Percentiles rank a stretch among this genome's conserved stretches.
phyloP scores from a whole-genome alignment of 1,140 invertebrate species.

The Ylistrum balloti region DNA sequence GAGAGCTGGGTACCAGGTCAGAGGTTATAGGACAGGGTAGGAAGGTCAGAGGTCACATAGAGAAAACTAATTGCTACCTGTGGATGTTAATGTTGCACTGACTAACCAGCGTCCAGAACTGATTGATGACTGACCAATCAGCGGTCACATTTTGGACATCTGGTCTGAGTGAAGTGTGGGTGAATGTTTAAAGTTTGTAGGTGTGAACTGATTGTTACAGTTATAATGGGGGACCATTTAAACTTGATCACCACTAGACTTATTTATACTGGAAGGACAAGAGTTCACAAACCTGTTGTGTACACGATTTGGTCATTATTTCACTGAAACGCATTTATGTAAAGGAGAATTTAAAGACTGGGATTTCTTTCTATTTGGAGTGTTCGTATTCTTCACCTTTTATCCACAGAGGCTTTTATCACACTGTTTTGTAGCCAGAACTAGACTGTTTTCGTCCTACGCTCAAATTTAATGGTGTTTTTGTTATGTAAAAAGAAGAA shows the following conservation, averaged over 20 bases:
- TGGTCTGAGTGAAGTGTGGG: background rate
- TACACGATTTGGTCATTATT: background rate
- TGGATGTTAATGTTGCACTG: background rate
- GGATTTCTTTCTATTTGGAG: background rate
- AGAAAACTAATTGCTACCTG: slow-evolving; percentile 20
- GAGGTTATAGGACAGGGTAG: too few species aligned
- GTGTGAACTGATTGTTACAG: slow-evolving; percentile 3
- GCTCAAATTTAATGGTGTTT: too few species aligned
- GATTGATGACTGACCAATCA: background rate
- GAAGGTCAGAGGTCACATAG: background rate
- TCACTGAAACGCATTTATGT: background rate
- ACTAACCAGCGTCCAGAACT: background rate
- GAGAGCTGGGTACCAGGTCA: too few species aligned
- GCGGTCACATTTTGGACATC: background rate
- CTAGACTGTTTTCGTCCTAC: too few species aligned
- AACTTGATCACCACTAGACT: background rate
- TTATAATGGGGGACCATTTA: background rate
- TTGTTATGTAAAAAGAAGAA: too few species aligned
- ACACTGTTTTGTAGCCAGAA: too few species aligned
- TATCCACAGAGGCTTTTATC: too few species aligned
- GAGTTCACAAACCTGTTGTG: background rate
- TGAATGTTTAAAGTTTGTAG: background rate
- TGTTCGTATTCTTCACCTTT: too few species aligned
- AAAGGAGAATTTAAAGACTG: background rate
- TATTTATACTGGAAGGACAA: background rate